These are phyloP conservation scores for Enteromius unitaeniatus DNA, from an alignment of 2,797 vertebrate species.

Conservation along the genomic window DNA sequence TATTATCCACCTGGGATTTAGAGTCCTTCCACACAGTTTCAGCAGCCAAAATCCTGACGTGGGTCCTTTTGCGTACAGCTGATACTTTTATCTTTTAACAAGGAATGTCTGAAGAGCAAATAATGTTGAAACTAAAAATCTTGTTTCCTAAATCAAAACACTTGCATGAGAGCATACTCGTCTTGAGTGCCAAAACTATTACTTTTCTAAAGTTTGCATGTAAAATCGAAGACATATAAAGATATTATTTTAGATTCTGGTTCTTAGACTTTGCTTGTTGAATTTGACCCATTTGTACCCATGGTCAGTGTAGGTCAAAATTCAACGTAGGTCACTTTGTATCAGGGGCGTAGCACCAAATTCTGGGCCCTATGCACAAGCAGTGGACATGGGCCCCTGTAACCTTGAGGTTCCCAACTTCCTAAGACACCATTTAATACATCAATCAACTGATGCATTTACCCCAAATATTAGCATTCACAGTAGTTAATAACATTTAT, in stretches of 20 bases:
- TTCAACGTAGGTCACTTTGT: too few species aligned
- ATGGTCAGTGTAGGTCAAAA: background rate
- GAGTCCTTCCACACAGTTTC: background rate
- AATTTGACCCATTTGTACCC: background rate
- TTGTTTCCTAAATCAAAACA: background rate
- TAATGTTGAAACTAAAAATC: background rate
- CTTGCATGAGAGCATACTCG: background rate
- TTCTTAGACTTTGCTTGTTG: background rate
- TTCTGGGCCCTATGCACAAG: too few species aligned
- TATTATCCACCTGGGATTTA: background rate
- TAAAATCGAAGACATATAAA: background rate
- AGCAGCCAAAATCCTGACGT: background rate
- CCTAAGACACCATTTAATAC: too few species aligned
- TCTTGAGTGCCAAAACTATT: background rate
- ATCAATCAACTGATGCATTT: too few species aligned
- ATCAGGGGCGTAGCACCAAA: too few species aligned
- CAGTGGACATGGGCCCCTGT: too few species aligned
- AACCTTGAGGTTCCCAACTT: too few species aligned
- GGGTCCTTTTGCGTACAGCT: background rate
- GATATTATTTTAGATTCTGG: background rate
- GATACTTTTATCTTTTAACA: background rate
- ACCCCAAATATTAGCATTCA: too few species aligned
- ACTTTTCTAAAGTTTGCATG: background rate
- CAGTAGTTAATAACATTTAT: too few species aligned
- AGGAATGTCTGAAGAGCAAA: background rate